Evolutionary conservation across 2,113 vertebrate species (phyloP).

Genomic region (Athene noctua): DNA sequence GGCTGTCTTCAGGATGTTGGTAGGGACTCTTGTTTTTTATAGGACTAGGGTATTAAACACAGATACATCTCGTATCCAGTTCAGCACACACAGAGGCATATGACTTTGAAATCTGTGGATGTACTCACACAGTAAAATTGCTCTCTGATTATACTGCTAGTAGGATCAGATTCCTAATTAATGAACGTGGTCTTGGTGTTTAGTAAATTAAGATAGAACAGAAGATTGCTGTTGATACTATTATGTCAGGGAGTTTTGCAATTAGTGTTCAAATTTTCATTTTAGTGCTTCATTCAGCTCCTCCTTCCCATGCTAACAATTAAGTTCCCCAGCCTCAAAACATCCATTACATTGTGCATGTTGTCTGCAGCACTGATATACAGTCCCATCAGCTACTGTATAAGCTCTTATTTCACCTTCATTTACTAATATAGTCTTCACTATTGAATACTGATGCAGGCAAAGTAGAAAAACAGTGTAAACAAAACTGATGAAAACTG

Average conservation of each 20-base stretch:
- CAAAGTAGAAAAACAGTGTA: neutral
- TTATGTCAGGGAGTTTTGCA: neutral
- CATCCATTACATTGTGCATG: neutral
- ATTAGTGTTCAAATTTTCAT: neutral
- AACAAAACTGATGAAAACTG: neutral
- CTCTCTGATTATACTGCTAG: neutral
- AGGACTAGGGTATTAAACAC: neutral
- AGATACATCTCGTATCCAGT: neutral
- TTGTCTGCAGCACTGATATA: neutral
- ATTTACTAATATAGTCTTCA: neutral
- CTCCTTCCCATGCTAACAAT: neutral
- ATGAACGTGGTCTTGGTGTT: neutral
- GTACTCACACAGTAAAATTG: neutral
- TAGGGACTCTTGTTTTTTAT: neutral
- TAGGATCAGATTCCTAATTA: neutral
- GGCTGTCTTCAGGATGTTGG: neutral
- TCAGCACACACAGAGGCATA: neutral
- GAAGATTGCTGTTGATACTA: neutral
- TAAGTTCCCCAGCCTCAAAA: neutral
- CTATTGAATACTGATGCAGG: neutral
- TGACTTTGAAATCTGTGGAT: neutral
- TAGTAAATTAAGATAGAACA: constrained; percentile 4
- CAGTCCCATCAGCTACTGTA: neutral
- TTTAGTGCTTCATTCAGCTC: neutral
- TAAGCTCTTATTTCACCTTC: neutral